Evolutionary conservation across 2,113 vertebrate species (phyloP).

Genomic region (Phrynocephalus versicolor): DNA sequence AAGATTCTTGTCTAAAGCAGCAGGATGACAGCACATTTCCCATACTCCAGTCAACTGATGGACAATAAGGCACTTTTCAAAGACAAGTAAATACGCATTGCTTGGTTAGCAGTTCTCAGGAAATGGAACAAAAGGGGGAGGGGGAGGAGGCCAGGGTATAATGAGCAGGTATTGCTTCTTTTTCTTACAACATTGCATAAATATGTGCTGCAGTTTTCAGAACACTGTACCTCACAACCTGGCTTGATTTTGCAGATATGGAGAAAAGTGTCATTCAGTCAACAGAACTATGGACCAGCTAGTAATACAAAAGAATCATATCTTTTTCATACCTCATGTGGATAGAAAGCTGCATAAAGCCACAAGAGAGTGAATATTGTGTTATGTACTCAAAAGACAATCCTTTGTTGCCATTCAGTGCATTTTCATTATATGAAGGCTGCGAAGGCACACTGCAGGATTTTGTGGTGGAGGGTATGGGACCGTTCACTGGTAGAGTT

Average conservation of each 20-base stretch:
- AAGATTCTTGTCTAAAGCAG: not conserved
- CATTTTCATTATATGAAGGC: too few species aligned
- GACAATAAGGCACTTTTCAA: slow-evolving; percentile 19
- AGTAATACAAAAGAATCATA: not conserved
- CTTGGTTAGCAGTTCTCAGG: not conserved
- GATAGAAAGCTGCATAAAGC: not conserved
- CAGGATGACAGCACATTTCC: not conserved
- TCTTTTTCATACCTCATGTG: not conserved
- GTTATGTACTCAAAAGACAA: too few species aligned
- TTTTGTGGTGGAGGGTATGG: too few species aligned
- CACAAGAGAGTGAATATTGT: too few species aligned
- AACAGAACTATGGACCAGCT: not conserved
- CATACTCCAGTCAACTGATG: slow-evolving; percentile 1
- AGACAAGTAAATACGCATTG: slow-evolving; percentile 11
- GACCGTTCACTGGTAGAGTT: too few species aligned
- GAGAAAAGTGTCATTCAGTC: not conserved
- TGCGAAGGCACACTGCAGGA: too few species aligned
- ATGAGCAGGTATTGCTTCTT: not conserved
- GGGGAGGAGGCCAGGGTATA: not conserved
- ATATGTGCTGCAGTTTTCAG: not conserved
- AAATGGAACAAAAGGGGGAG: slow-evolving; percentile 17
- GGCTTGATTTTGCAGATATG: not conserved
- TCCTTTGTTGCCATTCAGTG: too few species aligned
- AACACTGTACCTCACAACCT: not conserved
- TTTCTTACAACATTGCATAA: not conserved